phyloP scores from a whole-genome alignment of 2,797 vertebrate genomes.

The Smutsia gigantea region DNA sequence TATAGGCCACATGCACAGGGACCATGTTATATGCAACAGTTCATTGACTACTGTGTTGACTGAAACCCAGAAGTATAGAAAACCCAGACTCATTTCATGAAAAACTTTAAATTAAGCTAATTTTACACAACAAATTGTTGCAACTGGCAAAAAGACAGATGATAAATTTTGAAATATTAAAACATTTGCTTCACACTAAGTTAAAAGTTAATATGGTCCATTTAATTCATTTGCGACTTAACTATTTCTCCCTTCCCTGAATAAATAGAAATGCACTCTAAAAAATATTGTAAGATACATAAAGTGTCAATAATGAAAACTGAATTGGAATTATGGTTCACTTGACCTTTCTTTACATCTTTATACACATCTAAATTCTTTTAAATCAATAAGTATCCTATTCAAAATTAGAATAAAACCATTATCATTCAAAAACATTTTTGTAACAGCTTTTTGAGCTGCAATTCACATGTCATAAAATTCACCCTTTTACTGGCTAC shows the following conservation, averaged over 20 bases:
- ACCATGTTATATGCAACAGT: background rate
- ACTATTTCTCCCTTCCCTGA: background rate
- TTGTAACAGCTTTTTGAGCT: background rate
- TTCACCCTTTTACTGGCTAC: background rate
- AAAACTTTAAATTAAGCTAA: background rate
- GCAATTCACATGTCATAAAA: background rate
- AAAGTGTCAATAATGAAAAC: background rate
- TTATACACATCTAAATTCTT: background rate
- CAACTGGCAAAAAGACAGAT: background rate
- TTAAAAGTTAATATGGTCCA: background rate
- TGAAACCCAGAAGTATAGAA: background rate
- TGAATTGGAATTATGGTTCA: constrained; percentile 6
- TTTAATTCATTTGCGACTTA: constrained; percentile 13
- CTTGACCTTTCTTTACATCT: background rate
- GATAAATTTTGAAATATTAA: background rate
- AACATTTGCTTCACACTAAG: constrained; percentile 5
- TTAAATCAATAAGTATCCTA: background rate
- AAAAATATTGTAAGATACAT: background rate
- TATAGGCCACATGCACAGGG: background rate
- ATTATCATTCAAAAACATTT: constrained; percentile 30
- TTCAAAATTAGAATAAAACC: constrained; percentile 6
- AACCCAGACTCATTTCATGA: background rate
- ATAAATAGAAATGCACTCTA: background rate
- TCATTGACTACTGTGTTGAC: background rate
- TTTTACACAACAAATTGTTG: background rate